Percentiles rank a stretch among this genome's conserved stretches.
Evolutionary conservation across 2,888 invertebrate species (phyloP).

Genomic region (Hesperia comma): DNA sequence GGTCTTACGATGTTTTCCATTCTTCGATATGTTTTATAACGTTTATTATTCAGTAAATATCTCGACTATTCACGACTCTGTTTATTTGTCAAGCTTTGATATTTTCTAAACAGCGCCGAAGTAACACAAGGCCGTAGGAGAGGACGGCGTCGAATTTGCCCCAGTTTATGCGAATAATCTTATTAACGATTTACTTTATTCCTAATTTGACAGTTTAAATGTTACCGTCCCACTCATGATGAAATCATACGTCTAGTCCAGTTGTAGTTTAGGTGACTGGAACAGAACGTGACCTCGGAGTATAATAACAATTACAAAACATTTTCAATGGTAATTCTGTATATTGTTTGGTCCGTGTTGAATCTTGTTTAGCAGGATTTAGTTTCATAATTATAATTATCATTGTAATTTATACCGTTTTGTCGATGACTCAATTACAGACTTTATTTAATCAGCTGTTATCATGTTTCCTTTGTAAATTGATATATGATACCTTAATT

Average conservation of each 20-base stretch:
- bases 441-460: constrained; percentile 1
- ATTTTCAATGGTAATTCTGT: constrained; percentile 24
- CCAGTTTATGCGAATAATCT: neutral
- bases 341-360: neutral
- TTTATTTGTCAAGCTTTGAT: neutral
- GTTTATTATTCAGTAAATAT: constrained; percentile 6
- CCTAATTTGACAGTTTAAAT: constrained; percentile 23
- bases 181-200: constrained; percentile 16
- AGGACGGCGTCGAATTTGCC: constrained; percentile 41
- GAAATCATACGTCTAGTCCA: constrained; percentile 21
- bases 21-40: neutral
- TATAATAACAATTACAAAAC: constrained; percentile 17
- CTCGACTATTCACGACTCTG: neutral
- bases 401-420: too few relatives aligned
- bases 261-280: constrained; percentile 20
- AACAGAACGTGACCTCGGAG: constrained; percentile 21
- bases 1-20: constrained; percentile 1
- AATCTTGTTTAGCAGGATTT: neutral
- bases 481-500: too few relatives aligned
- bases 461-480: neutral
- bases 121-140: constrained; percentile 61
- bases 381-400: too few relatives aligned
- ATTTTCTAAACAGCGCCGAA: constrained; percentile 18
- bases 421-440: too few relatives aligned
- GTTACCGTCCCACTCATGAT: constrained; percentile 21